Conservation (phyloP, 1,140 invertebrate species). For the Popillia japonica region DNA sequence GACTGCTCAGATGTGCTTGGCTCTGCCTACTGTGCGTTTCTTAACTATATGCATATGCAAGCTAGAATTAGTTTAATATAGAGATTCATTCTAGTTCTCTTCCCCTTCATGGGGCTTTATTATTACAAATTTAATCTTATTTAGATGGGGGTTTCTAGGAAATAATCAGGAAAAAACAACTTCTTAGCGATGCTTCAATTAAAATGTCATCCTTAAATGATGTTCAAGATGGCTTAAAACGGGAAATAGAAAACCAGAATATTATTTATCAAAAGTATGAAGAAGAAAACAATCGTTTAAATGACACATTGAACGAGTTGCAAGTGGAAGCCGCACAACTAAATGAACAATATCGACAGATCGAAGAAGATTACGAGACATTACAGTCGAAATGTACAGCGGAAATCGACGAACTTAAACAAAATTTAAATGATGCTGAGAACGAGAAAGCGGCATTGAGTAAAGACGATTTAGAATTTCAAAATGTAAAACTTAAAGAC, state of each 20-base stretch:
- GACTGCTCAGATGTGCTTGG: too few relatives aligned
- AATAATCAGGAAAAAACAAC: too few relatives aligned
- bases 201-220: not conserved
- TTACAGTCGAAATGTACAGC: not conserved
- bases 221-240: not conserved
- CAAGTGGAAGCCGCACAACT: not conserved
- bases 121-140: too few relatives aligned
- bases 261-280: not conserved
- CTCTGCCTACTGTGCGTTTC: too few relatives aligned
- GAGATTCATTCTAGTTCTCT: too few relatives aligned
- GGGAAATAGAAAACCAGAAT: not conserved
- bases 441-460: not conserved
- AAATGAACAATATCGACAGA: not conserved
- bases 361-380: not conserved
- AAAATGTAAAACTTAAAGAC: not conserved
- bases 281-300: not conserved
- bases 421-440: not conserved
- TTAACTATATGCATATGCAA: too few relatives aligned
- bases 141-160: too few relatives aligned
- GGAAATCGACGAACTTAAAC: not conserved
- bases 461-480: not conserved
- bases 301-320: not conserved
- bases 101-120: too few relatives aligned
- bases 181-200: not conserved
- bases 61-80: too few relatives aligned